Evolutionary conservation across 2,113 vertebrate species (phyloP), one percentile per base, ranked within the genome.

Genomic region (Amia ocellicauda): DNA sequence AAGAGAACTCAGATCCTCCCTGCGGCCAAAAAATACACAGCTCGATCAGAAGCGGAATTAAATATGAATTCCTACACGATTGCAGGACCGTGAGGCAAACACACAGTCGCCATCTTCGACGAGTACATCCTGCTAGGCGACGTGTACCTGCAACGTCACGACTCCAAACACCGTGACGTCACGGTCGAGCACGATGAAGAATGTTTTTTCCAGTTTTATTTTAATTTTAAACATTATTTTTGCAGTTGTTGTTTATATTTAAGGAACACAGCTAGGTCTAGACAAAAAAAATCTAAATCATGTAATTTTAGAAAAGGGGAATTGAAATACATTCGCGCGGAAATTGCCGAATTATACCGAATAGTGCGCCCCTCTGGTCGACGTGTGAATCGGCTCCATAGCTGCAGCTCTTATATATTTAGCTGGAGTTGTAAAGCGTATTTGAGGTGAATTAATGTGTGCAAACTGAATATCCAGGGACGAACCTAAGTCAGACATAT

Each of bases 91-190:
- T 63, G 71, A 77, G 72, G 77, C 74, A 82, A 78, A 88, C 80
- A 82, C 78, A 82, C 69, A 45, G 75, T 86, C 85, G 85, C 91
- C 91, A 93, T 94, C 88, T 93, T 91, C 85, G 84, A 60, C 62
- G 70, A 81, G 78, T 85, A 90, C 87, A 92, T 93, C 92, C 92
- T 92, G 85, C 85, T 91, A 83, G 82, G 85, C 90, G 83, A 94
- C 93, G 92, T 93, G 93, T 92, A 90, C 89, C 83, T 73, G 74
- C 64, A 11, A 85, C 89, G 88, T 93, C 90, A 93, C 79, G 45
- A 3, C 69, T 50, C 69, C 78, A 85, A 86, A 84, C 85, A 73
- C 66, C 0, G 1, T 49, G 45, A 62, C 78, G 81, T 83, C 83
- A 83, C 68, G 62, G 2, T 53, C 66, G 27, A 20, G 10, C 9